phyloP scores from a whole-genome alignment of 2,113 vertebrate species.

The Neoarius graeffei region DNA sequence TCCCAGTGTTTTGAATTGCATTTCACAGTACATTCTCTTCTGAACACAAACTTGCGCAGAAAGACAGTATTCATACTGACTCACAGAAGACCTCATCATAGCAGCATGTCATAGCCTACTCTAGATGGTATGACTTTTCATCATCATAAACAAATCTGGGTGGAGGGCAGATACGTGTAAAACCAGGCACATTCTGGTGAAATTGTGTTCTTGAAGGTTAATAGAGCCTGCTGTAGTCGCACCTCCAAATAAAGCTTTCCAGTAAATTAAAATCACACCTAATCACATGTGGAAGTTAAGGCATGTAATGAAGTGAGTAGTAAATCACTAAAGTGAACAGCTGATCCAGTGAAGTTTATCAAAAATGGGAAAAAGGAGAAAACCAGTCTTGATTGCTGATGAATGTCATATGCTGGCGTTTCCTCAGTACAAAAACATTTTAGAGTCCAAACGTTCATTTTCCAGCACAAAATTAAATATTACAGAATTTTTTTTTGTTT shows the following conservation, averaged over 20 bases:
- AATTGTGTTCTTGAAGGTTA: neutral
- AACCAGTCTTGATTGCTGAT: neutral
- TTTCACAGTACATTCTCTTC: constrained; percentile 34
- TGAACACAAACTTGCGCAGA: constrained; percentile 25
- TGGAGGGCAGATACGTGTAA: constrained; percentile 14
- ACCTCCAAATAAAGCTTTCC: neutral
- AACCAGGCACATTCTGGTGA: neutral
- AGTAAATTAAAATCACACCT: constrained; percentile 19
- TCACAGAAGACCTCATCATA: constrained; percentile 14
- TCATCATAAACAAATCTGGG: constrained; percentile 12
- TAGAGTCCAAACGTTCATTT: too few relatives aligned
- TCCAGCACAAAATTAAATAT: too few relatives aligned
- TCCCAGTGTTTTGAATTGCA: constrained; percentile 20
- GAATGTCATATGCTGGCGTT: constrained; percentile 8
- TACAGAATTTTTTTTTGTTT: too few relatives aligned
- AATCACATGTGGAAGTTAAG: constrained; percentile 9
- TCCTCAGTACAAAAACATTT: neutral
- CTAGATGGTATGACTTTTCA: constrained; percentile 33
- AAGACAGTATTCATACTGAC: constrained; percentile 28
- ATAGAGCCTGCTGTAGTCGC: neutral
- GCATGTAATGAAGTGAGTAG: neutral
- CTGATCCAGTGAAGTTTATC: constrained; percentile 7
- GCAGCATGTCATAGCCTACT: constrained; percentile 35
- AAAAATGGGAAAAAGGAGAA: neutral
- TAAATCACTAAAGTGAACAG: constrained; percentile 21